Evolutionary conservation across 1,140 invertebrate genomes (phyloP).

Genomic region (Bemisia tabaci): DNA sequence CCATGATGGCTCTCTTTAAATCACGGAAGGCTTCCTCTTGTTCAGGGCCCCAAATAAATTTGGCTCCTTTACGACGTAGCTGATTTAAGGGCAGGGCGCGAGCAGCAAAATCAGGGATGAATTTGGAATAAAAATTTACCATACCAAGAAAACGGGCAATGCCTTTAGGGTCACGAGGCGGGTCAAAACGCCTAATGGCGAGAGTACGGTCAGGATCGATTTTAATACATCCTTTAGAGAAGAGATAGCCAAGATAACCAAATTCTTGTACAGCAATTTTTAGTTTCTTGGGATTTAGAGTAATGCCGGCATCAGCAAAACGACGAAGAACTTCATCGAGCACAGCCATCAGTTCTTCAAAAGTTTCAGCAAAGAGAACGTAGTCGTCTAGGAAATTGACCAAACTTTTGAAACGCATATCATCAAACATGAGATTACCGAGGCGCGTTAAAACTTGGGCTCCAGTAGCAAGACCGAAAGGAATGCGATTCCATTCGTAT

Average conservation of each 20-base stretch:
- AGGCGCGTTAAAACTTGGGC: slow-evolving; percentile 31
- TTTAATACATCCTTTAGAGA: slow-evolving; percentile 19
- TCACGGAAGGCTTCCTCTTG: too few relatives aligned
- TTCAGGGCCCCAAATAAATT: too few relatives aligned
- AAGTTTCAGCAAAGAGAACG: slow-evolving; percentile 1
- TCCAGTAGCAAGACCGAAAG: slow-evolving; percentile 33
- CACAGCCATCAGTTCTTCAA: slow-evolving; percentile 4
- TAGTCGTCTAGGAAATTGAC: too few relatives aligned
- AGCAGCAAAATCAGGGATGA: too few relatives aligned
- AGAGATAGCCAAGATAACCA: slow-evolving; percentile 24
- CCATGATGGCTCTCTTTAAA: too few relatives aligned
- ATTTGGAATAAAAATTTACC: too few relatives aligned
- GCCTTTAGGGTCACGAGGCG: too few relatives aligned
- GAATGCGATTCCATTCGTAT: slow-evolving; percentile 30
- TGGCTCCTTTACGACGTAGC: too few relatives aligned
- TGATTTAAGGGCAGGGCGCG: too few relatives aligned
- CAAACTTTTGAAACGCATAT: too few relatives aligned
- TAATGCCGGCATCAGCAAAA: slow-evolving; percentile 8
- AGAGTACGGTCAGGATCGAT: slow-evolving; percentile 17
- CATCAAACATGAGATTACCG: slow-evolving; percentile 25
- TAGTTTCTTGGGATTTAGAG: slow-evolving; percentile 23
- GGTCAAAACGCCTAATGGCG: slow-evolving; percentile 15
- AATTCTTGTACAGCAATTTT: slow-evolving; percentile 23
- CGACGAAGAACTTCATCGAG: slow-evolving; percentile 5
- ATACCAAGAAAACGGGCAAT: too few relatives aligned